Evolutionary conservation across 2,113 vertebrate genomes (phyloP), one percentile per base, ranked within the genome.

Genomic region (Chloroceryle aenea): DNA sequence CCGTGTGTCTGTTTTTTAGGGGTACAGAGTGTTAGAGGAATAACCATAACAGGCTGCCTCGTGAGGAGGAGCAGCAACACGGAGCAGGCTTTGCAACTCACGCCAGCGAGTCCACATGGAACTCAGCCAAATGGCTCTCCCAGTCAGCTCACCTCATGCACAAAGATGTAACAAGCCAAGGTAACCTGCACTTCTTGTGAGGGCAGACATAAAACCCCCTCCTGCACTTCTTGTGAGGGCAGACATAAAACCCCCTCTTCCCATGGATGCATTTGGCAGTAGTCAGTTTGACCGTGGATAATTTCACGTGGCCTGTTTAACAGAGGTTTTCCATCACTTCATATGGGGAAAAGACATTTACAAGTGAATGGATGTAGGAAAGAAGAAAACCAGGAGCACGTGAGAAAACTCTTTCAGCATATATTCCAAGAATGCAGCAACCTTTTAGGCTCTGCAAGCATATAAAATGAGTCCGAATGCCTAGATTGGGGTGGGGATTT

Each of bases 381-480:
- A 77, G 64, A 69, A 69, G 47, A 85, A 93, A 88, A 66, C 12
- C 27, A 85, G 71, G 6, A 71, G 22, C 52, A 89, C 71, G 85
- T 48, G 59, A 95, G 48, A 75, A 95, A 93, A 85, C 13, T 27
- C 11, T 62, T 76, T 36, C 32, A 93, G 71, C 62, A 69, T 87
- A 64, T 87, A 47, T 47, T 96, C 84, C 52, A 73, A 81, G 80
- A 92, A 81, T 25, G 32, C n/a, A 84, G 42, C 43, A 93, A 92
- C 7, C 30, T 93, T 94, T 87, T 81, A 43, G 16, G 72, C 82
- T 87, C 77, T 94, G 66, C 20, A 90, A 93, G 84, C 34, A 63
- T 53, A 29, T 45, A 63, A 94, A 91, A 86, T 78, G 3, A 95
- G 66, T 91, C 85, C 77, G 55, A 92, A 92, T 16, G 36, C 64